Evolutionary conservation across 2,888 invertebrate species (phyloP), one percentile per base, ranked within the genome.

Genomic region (Hyalella azteca): DNA sequence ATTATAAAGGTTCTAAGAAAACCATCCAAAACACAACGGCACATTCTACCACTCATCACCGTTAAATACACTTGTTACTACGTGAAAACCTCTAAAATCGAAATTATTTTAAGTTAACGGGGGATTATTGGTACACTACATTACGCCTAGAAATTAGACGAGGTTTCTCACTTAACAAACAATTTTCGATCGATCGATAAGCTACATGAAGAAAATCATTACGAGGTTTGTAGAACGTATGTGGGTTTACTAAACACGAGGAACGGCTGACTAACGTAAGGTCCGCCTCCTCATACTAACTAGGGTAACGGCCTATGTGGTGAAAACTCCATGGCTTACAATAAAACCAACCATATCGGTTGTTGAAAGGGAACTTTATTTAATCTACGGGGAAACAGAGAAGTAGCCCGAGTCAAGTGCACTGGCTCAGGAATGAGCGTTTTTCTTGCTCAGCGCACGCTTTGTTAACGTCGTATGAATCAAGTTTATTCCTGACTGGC

Each of bases 1-100:
- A 66, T 66, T 66, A 66, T 66, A 66, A 66, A 66, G 66, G 66
- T 66, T 66, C 66, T 66, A 66, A n/a, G 66, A 66, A 66, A 66
- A 66, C 66, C 66, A 66, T 66, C 66, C 66, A 66, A 66, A 66
- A 66, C 66, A 66, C 66, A 66, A 66, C 66, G 66, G 66, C 66
- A 66, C 66, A 66, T 66, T 66, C 66, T 66, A 66, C 66, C 66
- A 66, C 66, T 66, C 66, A 66, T 66, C 66, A 36, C 36, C 66
- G 36, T 29, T 66, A 36, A 66, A 66, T 66, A 66, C 66, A 66
- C 66, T 66, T 66, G 66, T n/a, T 66, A 66, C 66, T 66, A 66
- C 66, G 36, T 66, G 36, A 39, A 66, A 66, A 66, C 32, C 36
- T 66, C 66, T 66, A 66, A 66, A 66, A 66, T 66, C 36, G 36